Conservation (phyloP, 2,113 vertebrate species). For the Gracilinanus agilis region DNA sequence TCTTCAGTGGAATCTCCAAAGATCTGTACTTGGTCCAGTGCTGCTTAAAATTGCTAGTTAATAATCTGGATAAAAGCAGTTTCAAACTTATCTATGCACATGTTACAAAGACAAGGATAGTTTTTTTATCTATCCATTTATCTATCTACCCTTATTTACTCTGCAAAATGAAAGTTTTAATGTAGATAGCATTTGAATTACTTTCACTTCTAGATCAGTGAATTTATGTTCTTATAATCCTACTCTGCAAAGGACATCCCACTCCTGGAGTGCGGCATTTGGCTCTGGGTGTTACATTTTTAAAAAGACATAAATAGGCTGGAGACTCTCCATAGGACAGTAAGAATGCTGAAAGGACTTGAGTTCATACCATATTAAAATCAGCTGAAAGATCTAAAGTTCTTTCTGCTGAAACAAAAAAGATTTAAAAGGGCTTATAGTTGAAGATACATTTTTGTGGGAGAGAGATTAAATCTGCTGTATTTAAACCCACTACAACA, state of each 20-base stretch:
- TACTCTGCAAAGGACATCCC: neutral
- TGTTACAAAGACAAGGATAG: neutral
- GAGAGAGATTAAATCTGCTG: neutral
- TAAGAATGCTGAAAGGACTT: neutral
- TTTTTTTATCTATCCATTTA: neutral
- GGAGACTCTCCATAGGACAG: neutral
- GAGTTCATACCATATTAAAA: neutral
- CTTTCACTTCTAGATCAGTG: neutral
- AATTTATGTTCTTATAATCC: neutral
- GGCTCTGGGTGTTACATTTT: neutral
- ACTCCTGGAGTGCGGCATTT: neutral
- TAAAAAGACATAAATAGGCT: neutral
- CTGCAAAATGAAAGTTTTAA: neutral
- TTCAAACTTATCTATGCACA: neutral
- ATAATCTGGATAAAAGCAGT: neutral
- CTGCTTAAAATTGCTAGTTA: neutral
- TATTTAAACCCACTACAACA: neutral
- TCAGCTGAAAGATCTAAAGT: neutral
- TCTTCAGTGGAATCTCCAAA: neutral
- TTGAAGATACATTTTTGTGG: neutral
- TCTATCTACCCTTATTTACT: too few relatives aligned
- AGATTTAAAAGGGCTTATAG: neutral
- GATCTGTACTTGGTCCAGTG: neutral
- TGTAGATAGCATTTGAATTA: neutral
- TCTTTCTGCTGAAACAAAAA: neutral